Conservation (phyloP, 2,113 vertebrate genomes). For the Prietella phreatophila region DNA sequence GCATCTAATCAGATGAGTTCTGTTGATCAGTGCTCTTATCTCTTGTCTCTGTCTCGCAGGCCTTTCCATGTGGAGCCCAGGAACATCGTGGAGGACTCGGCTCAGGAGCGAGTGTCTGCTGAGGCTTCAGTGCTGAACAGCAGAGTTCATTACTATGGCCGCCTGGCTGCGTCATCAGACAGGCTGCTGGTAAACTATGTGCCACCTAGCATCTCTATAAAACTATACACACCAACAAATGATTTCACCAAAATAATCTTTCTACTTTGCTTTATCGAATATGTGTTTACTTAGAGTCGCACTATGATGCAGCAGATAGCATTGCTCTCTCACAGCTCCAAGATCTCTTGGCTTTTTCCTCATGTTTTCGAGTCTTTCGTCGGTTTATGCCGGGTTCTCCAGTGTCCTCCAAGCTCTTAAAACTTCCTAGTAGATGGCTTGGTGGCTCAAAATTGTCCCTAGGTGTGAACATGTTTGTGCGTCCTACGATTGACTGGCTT, state of each 20-base stretch:
- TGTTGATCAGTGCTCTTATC: background rate
- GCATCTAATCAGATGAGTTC: background rate
- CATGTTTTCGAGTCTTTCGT: background rate
- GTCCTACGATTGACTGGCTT: background rate
- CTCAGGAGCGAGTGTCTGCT: slow-evolving; percentile 79
- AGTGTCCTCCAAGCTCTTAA: background rate
- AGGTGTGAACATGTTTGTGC: background rate
- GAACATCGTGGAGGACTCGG: slow-evolving; percentile 81
- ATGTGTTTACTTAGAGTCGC: background rate
- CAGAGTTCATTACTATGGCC: slow-evolving; percentile 89
- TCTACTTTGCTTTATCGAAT: background rate
- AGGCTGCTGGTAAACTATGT: slow-evolving; percentile 78
- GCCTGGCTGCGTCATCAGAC: slow-evolving; percentile 81
- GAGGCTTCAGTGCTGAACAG: slow-evolving; percentile 91
- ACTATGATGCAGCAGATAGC: background rate
- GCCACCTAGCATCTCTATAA: background rate
- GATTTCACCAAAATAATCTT: background rate
- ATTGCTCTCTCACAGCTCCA: background rate
- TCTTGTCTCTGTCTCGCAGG: slow-evolving; percentile 64
- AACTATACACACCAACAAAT: background rate
- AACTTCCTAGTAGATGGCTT: background rate
- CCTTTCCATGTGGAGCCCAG: slow-evolving; percentile 90
- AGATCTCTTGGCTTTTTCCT: background rate
- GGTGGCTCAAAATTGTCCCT: background rate
- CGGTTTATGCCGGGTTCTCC: background rate